phyloP scores from a whole-genome alignment of 2,113 vertebrate genomes.

The Petaurus breviceps region DNA sequence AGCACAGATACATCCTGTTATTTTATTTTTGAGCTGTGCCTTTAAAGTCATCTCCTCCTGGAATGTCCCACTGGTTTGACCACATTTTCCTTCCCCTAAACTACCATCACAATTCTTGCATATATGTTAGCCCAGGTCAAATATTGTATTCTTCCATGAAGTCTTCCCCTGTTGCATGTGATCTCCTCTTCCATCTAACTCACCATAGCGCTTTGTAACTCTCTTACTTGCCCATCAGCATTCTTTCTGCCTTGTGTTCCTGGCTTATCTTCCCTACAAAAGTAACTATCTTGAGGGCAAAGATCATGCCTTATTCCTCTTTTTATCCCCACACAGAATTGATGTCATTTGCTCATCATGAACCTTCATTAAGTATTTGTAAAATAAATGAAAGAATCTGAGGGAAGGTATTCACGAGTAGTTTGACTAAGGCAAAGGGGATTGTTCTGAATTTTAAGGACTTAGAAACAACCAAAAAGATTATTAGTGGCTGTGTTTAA shows the following conservation, averaged over 20 bases:
- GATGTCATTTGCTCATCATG: neutral
- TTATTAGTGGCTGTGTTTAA: neutral
- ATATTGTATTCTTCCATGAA: neutral
- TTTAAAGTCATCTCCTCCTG: neutral
- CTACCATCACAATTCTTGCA: neutral
- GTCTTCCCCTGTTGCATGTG: neutral
- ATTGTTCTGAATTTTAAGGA: neutral
- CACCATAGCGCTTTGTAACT: neutral
- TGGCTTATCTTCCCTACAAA: neutral
- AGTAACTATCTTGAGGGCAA: neutral
- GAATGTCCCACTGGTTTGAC: neutral
- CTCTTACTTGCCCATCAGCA: neutral
- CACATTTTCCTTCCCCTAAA: neutral
- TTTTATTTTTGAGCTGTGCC: neutral
- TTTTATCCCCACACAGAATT: neutral
- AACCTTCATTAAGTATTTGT: neutral
- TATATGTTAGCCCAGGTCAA: neutral
- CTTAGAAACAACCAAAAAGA: neutral
- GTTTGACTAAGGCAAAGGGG: neutral
- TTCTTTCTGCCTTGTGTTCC: neutral
- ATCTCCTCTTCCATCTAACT: neutral
- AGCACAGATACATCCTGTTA: neutral
- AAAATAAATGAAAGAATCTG: neutral
- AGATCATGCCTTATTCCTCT: neutral
- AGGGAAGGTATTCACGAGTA: neutral